These are phyloP conservation scores for Hydrochoerus hydrochaeris DNA, from an alignment of 2,113 vertebrate species.

Conservation along the genomic window DNA sequence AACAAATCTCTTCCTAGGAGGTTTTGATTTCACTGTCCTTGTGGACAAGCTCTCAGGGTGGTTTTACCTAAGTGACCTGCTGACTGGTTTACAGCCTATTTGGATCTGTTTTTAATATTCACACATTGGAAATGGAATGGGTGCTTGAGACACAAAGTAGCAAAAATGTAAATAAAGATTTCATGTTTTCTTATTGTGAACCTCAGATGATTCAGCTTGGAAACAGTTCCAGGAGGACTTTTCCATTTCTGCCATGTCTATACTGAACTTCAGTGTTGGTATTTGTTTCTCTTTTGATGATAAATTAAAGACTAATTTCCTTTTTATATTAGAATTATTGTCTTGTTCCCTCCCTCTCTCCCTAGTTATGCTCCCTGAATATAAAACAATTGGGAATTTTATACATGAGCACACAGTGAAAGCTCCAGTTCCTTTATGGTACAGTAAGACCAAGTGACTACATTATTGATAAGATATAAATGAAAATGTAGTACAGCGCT, in stretches of 20 bases:
- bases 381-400: slow-evolving; percentile 27
- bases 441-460: not conserved
- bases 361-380: not conserved
- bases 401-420: not conserved
- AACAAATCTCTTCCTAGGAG: not conserved
- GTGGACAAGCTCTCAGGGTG: not conserved
- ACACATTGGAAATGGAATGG: not conserved
- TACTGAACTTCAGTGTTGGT: not conserved
- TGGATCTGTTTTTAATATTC: not conserved
- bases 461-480: not conserved
- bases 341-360: not conserved
- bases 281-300: not conserved
- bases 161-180: not conserved
- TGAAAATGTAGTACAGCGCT: not conserved
- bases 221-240: not conserved
- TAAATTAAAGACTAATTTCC: slow-evolving; percentile 46
- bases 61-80: not conserved
- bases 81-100: not conserved
- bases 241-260: not conserved
- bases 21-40: not conserved
- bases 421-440: not conserved
- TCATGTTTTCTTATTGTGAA: not conserved
- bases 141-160: not conserved
- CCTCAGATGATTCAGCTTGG: not conserved
- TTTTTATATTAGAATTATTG: not conserved